Evolutionary conservation across 2,888 invertebrate species (phyloP).

Genomic region (Uropetala carovei): DNA sequence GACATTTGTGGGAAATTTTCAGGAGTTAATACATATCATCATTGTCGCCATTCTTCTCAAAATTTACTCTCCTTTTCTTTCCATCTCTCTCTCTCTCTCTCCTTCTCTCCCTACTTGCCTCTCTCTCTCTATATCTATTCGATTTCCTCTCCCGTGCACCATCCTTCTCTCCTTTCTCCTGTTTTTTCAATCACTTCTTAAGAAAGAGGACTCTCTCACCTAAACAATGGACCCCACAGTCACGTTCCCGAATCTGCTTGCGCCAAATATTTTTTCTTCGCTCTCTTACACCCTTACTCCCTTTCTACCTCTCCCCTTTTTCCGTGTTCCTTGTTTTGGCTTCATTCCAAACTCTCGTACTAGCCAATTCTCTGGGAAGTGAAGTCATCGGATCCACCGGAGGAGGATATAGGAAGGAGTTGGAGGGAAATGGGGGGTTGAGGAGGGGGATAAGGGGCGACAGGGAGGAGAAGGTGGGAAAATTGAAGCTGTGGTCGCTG

Average conservation of each 20-base stretch:
- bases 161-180: not conserved
- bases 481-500: not conserved
- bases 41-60: slow-evolving; percentile 20
- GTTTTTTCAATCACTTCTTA: slow-evolving; percentile 53
- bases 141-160: not conserved
- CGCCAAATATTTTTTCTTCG: slow-evolving; percentile 1
- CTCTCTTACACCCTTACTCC: not conserved
- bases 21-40: not conserved
- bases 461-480: not conserved
- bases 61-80: slow-evolving; percentile 23
- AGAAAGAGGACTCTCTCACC: slow-evolving; percentile 32
- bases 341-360: slow-evolving; percentile 57
- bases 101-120: too few species aligned
- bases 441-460: not conserved
- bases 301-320: not conserved
- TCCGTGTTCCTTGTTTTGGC: slow-evolving; percentile 37
- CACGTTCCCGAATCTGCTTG: slow-evolving; percentile 38
- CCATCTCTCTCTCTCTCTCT: not conserved
- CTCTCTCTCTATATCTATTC: not conserved
- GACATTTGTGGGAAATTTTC: too few species aligned
- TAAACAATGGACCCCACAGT: slow-evolving; percentile 54
- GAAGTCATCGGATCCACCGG: slow-evolving; percentile 12
- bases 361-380: slow-evolving; percentile 56
- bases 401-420: not conserved
- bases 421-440: not conserved